Base-by-base conservation (phyloP, 2,888 invertebrate species). In the Andrena trimmerana region DNA sequence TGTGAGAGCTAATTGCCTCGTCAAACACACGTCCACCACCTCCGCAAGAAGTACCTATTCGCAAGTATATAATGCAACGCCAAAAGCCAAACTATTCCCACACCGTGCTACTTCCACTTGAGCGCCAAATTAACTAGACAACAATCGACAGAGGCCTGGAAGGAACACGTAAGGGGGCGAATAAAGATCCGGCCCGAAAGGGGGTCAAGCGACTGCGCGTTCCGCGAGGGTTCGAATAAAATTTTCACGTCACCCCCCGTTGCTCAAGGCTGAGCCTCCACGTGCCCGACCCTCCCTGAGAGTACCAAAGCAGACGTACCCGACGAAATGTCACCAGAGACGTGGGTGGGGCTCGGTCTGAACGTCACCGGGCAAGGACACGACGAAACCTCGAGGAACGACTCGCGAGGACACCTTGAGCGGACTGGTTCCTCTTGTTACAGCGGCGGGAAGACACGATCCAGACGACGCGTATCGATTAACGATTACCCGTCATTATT, bases 211-310 rank as follows among this genome's bases (percentile, higher is more conserved):
- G 59, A 42, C 10, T 29, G 33, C 16, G 10, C 13, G 78, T 48
- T 60, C 74, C 27, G 67, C 78, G 42, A 20, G n/a, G 36, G 57
- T 31, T 50, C 78, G 75, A 78, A 74, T 67, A 48, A 74, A 78
- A 78, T 63, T 75, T 79, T 75, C 52, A 42, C 24, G 42, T 42
- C 16, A 13, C 48, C 29, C 52, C n/a, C 24, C 10, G 20, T 13
- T 10, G 20, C 68, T 8, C 63, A 16, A 27, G 50, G 3, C 29
- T 31, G 62, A 29, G 20, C 72, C 63, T 74, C 52, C 65, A 57
- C 29, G 16, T 13, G 27, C 68, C 29, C 62, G 60, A 20, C 20
- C 36, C 31, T n/a, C 33, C n/a, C 27, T 4, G 13, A 24, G 24
- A 20, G 13, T 5, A 36, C 52, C 70, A 54, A 75, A 62, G 62